Evolutionary conservation across 2,797 vertebrate species (phyloP).

Genomic region (Pangasius macronema): DNA sequence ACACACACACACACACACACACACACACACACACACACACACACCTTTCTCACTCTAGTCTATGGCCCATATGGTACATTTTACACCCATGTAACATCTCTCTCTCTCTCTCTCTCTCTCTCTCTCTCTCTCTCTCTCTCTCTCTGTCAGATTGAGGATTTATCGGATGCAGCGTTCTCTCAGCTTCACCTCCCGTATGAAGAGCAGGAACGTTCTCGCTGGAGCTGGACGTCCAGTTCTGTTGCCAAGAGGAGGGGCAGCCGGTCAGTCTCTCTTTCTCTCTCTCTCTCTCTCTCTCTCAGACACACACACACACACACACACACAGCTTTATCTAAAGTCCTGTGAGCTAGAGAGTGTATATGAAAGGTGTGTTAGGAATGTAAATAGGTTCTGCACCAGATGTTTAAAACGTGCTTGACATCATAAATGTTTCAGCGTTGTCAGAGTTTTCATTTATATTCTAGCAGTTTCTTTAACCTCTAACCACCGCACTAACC

Average conservation of each 20-base stretch:
- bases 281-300: background rate
- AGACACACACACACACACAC: background rate
- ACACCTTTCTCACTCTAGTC: background rate
- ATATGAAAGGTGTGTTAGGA: background rate
- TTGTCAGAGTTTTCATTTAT: background rate
- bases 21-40: constrained; percentile 1
- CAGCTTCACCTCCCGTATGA: constrained; percentile 81
- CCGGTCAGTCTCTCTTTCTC: constrained; percentile 69
- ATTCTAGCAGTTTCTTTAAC: background rate
- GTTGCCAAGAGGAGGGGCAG: constrained; percentile 83
- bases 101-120: background rate
- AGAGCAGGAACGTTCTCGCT: constrained; percentile 81
- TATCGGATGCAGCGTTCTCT: constrained; percentile 78
- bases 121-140: background rate
- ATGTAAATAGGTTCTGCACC: background rate
- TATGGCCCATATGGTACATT: background rate
- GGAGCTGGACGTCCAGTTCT: constrained; percentile 82
- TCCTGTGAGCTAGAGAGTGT: background rate
- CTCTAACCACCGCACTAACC: too few species aligned
- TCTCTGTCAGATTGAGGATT: constrained; percentile 77
- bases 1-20: constrained; percentile 6
- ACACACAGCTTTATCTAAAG: background rate
- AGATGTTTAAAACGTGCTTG: background rate
- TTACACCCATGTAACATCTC: background rate
- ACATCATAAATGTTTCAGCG: background rate